A percentile compares a stretch with the other conserved stretches of the same genome.
Evolutionary conservation across 2,888 invertebrate species (phyloP).

Genomic region (Chesias legatella): DNA sequence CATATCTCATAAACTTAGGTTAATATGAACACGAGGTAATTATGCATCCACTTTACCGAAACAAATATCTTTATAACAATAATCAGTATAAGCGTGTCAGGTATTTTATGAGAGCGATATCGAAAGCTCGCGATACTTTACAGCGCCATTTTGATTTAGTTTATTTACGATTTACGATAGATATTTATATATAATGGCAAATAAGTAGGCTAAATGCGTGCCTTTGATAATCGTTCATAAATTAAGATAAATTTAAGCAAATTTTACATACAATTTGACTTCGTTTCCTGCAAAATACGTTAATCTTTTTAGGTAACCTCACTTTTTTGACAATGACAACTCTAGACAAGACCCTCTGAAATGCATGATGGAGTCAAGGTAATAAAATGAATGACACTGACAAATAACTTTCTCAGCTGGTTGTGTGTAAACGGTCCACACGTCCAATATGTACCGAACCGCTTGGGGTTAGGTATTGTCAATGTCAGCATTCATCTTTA

Average conservation of each 20-base stretch:
- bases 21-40: conserved; percentile 57
- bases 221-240: too few species aligned
- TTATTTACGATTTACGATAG: conserved; percentile 3
- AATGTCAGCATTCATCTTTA: too few species aligned
- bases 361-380: too few species aligned
- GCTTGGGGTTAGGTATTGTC: too few species aligned
- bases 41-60: conserved; percentile 63
- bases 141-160: conserved; percentile 53
- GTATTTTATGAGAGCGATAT: conserved; percentile 32
- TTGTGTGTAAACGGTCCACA: too few species aligned
- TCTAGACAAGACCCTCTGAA: too few species aligned
- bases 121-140: conserved; percentile 33
- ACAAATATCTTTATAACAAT: conserved; percentile 39
- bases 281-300: too few species aligned
- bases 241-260: too few species aligned
- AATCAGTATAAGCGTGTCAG: conserved; percentile 42
- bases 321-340: conserved; percentile 12
- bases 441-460: too few species aligned
- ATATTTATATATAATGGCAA: not conserved
- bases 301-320: conserved; percentile 8
- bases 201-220: too few species aligned
- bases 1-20: conserved; percentile 64
- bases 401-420: too few species aligned
- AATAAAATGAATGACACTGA: too few species aligned
- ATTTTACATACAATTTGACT: conserved; percentile 11